Base-by-base conservation (phyloP, 2,888 invertebrate genomes). In the Branchipolynoe longqiensis region DNA sequence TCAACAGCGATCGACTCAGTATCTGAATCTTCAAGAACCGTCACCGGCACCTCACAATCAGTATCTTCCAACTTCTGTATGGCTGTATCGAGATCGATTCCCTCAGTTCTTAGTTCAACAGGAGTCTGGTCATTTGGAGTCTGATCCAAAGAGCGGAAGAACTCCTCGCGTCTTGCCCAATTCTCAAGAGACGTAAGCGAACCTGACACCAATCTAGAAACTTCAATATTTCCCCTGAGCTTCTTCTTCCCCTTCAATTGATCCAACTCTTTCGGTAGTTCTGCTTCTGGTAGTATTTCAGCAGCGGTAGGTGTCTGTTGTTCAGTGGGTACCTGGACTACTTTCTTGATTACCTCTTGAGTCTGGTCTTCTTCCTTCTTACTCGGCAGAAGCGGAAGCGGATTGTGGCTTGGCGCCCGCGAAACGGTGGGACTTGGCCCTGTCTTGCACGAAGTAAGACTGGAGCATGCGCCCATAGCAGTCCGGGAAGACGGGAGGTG, bases 401-500 rank as follows among this genome's bases (percentile, higher is more conserved):
- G 78, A 25, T 54, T 78, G 25, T 48, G 78, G 48, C 78, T 78
- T 2, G 78, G 8, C 4, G 78, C 78, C 31, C 48, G 78, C 48
- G 78, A 28, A 25, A 78, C 28, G n/a, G 22, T 78, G 1, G 78
- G 78, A 28, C 78, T 78, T n/a, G n/a, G n/a, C 14, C 78, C 78
- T 78, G 41, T 78, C 48, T 78, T 41, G 48, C 48, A 41, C n/a
- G n/a, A n/a, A 48, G 78, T 48, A 25, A 78, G n/a, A 25, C 78
- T 78, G 28, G 78, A 78, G 31, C 78, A 78, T 78, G 78, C 78
- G 78, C 78, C 78, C 78, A 78, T 78, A 78, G n/a, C n/a, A n/a
- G n/a, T n/a, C n/a, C n/a, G n/a, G n/a, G n/a, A n/a, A n/a, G n/a
- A n/a, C n/a, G n/a, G n/a, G n/a, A n/a, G n/a, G n/a, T n/a, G n/a